Percentiles rank a stretch among this genome's conserved stretches.
These are phyloP conservation scores for Tetrax tetrax DNA, from an alignment of 2,113 vertebrate genomes.

Conservation along the genomic window DNA sequence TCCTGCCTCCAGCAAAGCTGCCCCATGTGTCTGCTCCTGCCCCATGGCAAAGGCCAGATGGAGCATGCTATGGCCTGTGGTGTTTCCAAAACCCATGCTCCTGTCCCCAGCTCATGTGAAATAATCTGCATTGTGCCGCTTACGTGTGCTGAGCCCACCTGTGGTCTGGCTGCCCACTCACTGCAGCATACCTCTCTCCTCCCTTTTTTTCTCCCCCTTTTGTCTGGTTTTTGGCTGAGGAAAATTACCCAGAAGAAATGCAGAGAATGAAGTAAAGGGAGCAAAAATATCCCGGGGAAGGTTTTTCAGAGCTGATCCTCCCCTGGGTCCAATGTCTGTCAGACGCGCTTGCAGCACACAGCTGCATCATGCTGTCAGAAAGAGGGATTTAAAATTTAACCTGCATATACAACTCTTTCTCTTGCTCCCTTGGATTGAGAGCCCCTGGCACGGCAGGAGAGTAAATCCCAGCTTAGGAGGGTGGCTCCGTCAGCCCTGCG, in stretches of 20 bases:
- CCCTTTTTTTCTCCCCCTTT: fast-evolving
- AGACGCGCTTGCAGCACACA: not conserved
- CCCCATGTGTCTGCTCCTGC: not conserved
- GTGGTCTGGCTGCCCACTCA: not conserved
- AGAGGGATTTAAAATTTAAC: slow-evolving; percentile 42
- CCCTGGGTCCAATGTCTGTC: slow-evolving; percentile 30
- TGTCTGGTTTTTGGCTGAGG: not conserved
- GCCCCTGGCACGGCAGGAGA: not conserved
- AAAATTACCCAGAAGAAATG: slow-evolving; percentile 10
- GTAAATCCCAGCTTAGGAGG: slow-evolving; percentile 3
- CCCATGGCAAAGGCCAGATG: fast-evolving
- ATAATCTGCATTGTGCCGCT: not conserved
- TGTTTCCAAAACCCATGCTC: fast-evolving
- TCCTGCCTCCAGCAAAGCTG: not conserved
- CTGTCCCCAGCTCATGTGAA: not conserved
- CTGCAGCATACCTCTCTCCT: not conserved
- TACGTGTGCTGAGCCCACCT: fast-evolving
- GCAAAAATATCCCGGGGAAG: not conserved
- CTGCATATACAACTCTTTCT: not conserved
- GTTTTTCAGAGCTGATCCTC: slow-evolving; percentile 29
- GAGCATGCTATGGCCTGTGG: not conserved
- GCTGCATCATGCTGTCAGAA: slow-evolving; percentile 15
- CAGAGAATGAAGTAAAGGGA: not conserved
- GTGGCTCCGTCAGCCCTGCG: not conserved
- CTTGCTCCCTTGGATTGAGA: not conserved